Percentiles rank a stretch among this genome's conserved stretches.
Conservation (phyloP, 30 jellyfish, hydroid and myxozoan species). For the Hydractinia echinata region DNA sequence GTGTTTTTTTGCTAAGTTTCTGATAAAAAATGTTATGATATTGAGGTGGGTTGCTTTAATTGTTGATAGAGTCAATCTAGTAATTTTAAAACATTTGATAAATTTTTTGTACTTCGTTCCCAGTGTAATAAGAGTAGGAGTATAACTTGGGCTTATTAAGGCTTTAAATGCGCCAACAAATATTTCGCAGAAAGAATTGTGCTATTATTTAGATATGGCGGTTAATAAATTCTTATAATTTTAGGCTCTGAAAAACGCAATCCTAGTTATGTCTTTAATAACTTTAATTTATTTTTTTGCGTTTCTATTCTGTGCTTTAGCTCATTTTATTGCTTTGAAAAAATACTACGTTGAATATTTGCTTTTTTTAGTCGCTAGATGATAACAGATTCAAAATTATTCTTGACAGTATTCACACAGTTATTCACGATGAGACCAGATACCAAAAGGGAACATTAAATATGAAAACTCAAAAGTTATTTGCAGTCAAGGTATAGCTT, state of each 20-base stretch:
- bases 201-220: no score
- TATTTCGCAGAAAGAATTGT: no score
- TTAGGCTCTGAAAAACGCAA: no score
- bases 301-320: no score
- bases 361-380: slow-evolving; percentile 53
- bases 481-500: slow-evolving; percentile 71
- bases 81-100: not conserved
- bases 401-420: slow-evolving; percentile 61
- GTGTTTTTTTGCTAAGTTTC: not conserved
- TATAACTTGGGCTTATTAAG: no score
- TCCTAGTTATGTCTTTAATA: no score
- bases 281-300: no score
- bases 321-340: no score
- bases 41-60: not conserved
- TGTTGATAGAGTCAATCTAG: not conserved
- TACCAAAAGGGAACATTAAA: slow-evolving; percentile 86
- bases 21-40: not conserved
- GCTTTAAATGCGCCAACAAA: no score
- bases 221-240: no score
- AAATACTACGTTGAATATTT: not conserved
- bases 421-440: slow-evolving; percentile 73
- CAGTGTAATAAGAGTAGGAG: no score
- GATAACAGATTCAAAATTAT: slow-evolving; percentile 58
- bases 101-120: not conserved
- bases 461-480: slow-evolving; percentile 86